phyloP scores from a whole-genome alignment of 2,797 vertebrate species.

The Urophycis tenuis region DNA sequence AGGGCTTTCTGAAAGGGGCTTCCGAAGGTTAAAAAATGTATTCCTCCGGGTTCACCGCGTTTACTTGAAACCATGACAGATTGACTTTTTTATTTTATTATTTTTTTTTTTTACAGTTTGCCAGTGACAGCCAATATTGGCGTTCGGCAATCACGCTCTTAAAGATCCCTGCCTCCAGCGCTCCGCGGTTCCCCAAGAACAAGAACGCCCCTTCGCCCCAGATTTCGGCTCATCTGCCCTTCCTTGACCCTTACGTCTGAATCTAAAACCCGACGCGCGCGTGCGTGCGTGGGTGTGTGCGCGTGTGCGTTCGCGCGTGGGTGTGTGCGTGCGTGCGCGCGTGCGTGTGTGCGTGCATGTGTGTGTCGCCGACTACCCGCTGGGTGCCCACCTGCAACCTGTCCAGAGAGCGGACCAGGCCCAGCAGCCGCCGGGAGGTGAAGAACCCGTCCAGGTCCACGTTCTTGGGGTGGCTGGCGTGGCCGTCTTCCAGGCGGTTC shows the following conservation, averaged over 20 bases:
- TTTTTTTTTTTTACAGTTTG: neutral
- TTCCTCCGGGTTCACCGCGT: neutral
- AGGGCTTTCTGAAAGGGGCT: neutral
- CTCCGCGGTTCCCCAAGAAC: no score
- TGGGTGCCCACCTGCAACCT: conserved; percentile 57
- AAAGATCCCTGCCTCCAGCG: no score
- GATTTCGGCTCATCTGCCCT: neutral
- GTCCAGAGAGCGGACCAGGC: conserved; percentile 79
- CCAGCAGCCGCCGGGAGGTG: conserved; percentile 75
- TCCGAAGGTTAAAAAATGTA: no score
- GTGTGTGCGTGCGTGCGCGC: conserved; percentile 9
- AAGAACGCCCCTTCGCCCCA: no score
- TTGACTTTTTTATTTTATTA: no score
- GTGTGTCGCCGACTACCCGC: neutral
- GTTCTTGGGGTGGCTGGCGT: conserved; percentile 77
- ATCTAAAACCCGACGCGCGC: conserved; percentile 1
- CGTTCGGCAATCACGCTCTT: no score
- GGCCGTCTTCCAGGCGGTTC: conserved; percentile 72
- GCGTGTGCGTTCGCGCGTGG: neutral
- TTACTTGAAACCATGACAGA: neutral
- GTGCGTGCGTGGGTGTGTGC: conserved; percentile 9
- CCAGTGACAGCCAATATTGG: no score
- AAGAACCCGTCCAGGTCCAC: conserved; percentile 81
- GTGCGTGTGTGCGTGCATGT: conserved; percentile 15
- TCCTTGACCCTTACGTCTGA: neutral